These are phyloP conservation scores for Eupsilia transversa DNA, from an alignment of 2,888 invertebrate species.

Conservation along the genomic window DNA sequence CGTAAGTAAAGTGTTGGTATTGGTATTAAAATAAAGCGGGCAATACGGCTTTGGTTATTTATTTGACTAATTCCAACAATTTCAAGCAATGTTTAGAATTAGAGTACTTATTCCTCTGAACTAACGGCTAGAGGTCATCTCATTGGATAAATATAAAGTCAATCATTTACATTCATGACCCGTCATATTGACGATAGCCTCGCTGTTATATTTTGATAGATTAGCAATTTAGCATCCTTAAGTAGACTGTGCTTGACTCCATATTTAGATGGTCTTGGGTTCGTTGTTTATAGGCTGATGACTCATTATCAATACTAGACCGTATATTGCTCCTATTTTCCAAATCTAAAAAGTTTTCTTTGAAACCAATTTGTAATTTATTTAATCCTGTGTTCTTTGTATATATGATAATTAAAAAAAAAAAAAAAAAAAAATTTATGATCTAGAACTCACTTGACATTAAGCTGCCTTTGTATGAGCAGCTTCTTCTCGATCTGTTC, in stretches of 20 bases:
- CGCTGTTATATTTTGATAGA: not conserved
- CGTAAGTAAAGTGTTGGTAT: slow-evolving; percentile 11
- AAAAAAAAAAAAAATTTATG: too few relatives aligned
- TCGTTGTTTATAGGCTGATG: not conserved
- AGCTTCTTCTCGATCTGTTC: slow-evolving; percentile 98
- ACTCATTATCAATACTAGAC: not conserved
- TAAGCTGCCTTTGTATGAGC: slow-evolving; percentile 96
- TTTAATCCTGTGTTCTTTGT: too few relatives aligned
- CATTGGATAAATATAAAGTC: not conserved
- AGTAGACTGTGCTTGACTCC: too few relatives aligned
- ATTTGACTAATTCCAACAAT: not conserved
- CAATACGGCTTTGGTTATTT: not conserved
- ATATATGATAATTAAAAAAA: too few relatives aligned
- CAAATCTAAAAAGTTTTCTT: too few relatives aligned
- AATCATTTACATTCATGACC: not conserved
- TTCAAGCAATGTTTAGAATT: not conserved
- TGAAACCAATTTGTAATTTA: too few relatives aligned
- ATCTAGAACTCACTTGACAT: slow-evolving; percentile 93
- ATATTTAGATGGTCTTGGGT: not conserved
- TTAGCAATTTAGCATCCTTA: not conserved
- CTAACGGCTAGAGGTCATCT: not conserved
- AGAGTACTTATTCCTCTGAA: not conserved
- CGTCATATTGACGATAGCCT: not conserved
- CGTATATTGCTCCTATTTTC: not conserved
- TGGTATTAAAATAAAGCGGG: not conserved